Evolutionary conservation across 2,888 invertebrate species (phyloP).

Genomic region (Stegana nigrithorax): DNA sequence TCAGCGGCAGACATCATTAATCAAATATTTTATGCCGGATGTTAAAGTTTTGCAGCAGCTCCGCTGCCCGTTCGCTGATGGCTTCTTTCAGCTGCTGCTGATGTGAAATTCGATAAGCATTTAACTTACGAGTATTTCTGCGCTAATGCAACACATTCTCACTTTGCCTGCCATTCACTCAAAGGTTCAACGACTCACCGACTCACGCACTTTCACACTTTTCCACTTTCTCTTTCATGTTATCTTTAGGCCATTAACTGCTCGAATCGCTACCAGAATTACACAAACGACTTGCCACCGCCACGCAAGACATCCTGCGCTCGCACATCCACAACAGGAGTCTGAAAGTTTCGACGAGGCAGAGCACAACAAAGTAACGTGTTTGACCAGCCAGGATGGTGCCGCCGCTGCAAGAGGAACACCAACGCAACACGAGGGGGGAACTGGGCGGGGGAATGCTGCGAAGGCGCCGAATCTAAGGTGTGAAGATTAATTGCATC

Average conservation of each 20-base stretch:
- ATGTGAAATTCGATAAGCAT: too few species aligned
- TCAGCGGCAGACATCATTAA: constrained; percentile 47
- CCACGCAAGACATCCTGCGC: constrained; percentile 64
- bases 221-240: constrained; percentile 16
- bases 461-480: neutral
- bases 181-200: too few species aligned
- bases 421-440: constrained; percentile 20
- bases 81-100: too few species aligned
- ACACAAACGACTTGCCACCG: constrained; percentile 61
- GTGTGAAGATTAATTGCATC: constrained; percentile 25
- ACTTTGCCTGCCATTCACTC: too few species aligned
- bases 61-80: too few species aligned
- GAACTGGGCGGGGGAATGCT: too few species aligned
- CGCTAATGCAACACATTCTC: too few species aligned
- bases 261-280: constrained; percentile 59
- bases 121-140: too few species aligned
- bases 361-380: neutral
- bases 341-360: constrained; percentile 40
- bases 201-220: neutral
- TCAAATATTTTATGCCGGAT: constrained; percentile 47
- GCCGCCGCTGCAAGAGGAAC: constrained; percentile 1
- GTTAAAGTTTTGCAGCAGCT: too few species aligned
- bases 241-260: constrained; percentile 62
- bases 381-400: neutral
- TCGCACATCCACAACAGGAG: constrained; percentile 62